A percentile compares a stretch with the other conserved stretches of the same genome.
These are phyloP conservation scores for mouse (Mus musculus) DNA, from an alignment of 2,113 vertebrate species.

Conservation along the genomic window DNA sequence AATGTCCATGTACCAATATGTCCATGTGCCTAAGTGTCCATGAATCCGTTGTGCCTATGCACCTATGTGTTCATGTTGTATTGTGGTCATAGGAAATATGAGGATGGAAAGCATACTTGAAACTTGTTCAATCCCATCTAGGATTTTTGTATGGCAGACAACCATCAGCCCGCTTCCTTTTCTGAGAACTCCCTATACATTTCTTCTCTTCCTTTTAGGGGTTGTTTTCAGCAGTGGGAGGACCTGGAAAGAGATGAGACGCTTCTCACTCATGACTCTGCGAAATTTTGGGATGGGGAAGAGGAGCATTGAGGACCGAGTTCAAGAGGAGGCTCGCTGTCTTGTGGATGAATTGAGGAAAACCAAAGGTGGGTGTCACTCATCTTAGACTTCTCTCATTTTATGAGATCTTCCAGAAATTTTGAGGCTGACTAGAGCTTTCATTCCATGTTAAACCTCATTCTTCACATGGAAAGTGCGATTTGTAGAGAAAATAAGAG, in stretches of 20 bases:
- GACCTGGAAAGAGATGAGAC: conserved; percentile 45
- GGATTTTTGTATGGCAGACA: accelerated
- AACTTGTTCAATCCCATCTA: background rate
- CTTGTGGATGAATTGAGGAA: conserved; percentile 53
- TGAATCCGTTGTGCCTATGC: no score
- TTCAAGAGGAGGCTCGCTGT: conserved; percentile 56
- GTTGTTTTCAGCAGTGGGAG: conserved; percentile 81
- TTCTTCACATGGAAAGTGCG: background rate
- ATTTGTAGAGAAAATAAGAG: background rate
- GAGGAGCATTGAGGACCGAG: conserved; percentile 60
- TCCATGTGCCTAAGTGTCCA: background rate
- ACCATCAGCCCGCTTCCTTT: background rate
- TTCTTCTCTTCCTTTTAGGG: conserved; percentile 66
- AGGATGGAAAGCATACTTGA: background rate
- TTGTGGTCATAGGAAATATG: no score
- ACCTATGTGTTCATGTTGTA: background rate
- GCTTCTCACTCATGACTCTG: conserved; percentile 79
- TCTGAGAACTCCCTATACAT: background rate
- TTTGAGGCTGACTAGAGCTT: background rate
- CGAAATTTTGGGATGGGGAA: conserved; percentile 85
- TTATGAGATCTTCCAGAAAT: background rate
- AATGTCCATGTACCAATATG: background rate
- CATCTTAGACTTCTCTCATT: background rate
- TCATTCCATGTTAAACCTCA: background rate
- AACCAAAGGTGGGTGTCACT: conserved; percentile 27